Base-by-base conservation (phyloP, 2,797 vertebrate genomes). In the Cynodonichthys magdalenae region DNA sequence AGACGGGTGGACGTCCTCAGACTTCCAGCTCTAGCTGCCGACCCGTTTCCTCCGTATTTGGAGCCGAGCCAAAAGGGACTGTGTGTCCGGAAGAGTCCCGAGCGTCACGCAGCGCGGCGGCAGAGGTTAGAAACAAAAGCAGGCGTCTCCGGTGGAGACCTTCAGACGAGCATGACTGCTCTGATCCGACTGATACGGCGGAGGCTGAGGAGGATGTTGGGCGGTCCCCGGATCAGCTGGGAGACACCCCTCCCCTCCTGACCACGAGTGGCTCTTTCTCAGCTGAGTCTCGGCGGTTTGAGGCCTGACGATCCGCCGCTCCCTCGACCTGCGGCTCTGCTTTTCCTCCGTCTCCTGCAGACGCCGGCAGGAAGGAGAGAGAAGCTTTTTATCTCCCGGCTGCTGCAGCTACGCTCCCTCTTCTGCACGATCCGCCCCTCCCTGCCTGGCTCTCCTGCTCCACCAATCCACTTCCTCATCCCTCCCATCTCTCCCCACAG, bases 331-430 rank as follows among this genome's bases (percentile, higher is more conserved):
- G 76, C 77, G 78, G 63, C 55, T 44, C 71, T 79, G 66, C 71
- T 79, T 73, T 80, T 64, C 71, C 84, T 87, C 85, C 77, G 73
- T 86, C 58, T 60, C 81, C 89, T 58, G 39, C 82, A 85, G 76
- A 79, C 79, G 53, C 82, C 75, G 72, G 83, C 74, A 79, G 73
- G 81, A 19, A 74, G 66, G 49, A 86, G 80, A 84, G 77, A 75
- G 80, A 79, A 63, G 88, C 89, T 85, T 59, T 90, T 91, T 76
- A 91, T 93, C 90, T 92, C 70, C 81, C 64, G 85, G 79, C 89
- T 90, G 92, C 92, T 92, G 92, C 93, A 91, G 93, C 89, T 89
- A 90, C 85, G 82, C 87, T 81, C 84, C 88, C 88, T 83, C 80
- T 80, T 80, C 90, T 87, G 86, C 87, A 82, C 79, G 76, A 85